A percentile compares a stretch with the other conserved stretches of the same genome.
Conservation (phyloP, 1,140 invertebrate genomes). For the Bombus terrestris region DNA sequence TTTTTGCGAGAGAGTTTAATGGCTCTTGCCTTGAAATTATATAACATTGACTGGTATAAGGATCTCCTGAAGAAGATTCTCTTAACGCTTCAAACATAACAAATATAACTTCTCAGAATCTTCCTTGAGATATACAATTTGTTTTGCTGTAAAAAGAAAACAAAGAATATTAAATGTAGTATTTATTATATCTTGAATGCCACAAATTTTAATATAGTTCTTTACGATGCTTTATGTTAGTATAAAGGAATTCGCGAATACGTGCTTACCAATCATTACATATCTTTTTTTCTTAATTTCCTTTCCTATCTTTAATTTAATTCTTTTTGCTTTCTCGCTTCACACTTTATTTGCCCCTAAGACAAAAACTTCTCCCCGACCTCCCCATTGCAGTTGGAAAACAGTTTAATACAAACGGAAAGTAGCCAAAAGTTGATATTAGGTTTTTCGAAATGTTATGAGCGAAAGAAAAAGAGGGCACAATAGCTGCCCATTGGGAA, state of each 20-base stretch:
- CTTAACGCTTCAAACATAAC: neutral
- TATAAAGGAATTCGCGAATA: too few species aligned
- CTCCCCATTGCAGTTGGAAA: neutral
- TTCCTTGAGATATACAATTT: neutral
- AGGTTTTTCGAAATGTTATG: neutral
- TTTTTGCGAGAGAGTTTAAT: neutral
- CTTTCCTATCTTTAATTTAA: too few species aligned
- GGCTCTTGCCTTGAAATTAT: slow-evolving; percentile 8
- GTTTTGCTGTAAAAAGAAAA: neutral
- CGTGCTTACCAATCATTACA: too few species aligned
- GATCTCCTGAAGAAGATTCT: neutral
- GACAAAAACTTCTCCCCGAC: too few species aligned
- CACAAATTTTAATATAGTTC: neutral
- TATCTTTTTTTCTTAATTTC: too few species aligned
- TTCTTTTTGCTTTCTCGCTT: too few species aligned
- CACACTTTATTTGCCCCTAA: too few species aligned
- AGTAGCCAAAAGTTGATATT: neutral
- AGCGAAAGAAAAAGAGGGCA: neutral
- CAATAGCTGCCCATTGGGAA: neutral
- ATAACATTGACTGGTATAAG: neutral
- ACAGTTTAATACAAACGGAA: neutral
- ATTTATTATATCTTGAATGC: neutral
- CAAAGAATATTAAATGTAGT: neutral
- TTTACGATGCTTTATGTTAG: too few species aligned
- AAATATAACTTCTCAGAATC: neutral